These are phyloP conservation scores for Drosophila greeni DNA, from an alignment of 2,888 invertebrate species.

Conservation along the genomic window DNA sequence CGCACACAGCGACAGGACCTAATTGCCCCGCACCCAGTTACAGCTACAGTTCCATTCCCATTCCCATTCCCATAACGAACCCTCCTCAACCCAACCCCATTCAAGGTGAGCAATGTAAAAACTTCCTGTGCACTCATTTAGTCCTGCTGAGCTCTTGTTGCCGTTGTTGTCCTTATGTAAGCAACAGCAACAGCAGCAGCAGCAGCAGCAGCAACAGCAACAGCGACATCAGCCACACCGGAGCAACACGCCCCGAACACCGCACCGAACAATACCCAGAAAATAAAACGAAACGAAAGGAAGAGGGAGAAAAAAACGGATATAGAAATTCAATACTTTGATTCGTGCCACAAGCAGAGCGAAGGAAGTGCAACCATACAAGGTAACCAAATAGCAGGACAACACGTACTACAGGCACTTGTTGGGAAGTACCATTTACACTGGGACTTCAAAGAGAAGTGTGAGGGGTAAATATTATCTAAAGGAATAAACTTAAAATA, in stretches of 20 bases:
- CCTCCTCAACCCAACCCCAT: slow-evolving; percentile 29
- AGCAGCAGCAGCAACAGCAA: slow-evolving; percentile 18
- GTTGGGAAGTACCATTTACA: slow-evolving; percentile 35
- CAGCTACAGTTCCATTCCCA: slow-evolving; percentile 19
- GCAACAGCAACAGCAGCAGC: too few relatives aligned
- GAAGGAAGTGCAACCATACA: slow-evolving; percentile 71
- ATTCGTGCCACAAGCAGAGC: slow-evolving; percentile 75
- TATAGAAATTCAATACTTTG: slow-evolving; percentile 79
- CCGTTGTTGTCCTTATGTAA: slow-evolving; percentile 54
- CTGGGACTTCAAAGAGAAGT: not conserved
- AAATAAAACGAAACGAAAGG: slow-evolving; percentile 27
- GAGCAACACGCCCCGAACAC: slow-evolving; percentile 43
- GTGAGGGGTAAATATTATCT: not conserved
- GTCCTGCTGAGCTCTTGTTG: slow-evolving; percentile 41
- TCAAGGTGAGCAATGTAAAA: slow-evolving; percentile 65
- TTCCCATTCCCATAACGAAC: slow-evolving; percentile 34
- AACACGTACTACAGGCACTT: slow-evolving; percentile 70
- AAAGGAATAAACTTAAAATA: not conserved
- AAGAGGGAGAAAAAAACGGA: slow-evolving; percentile 70
- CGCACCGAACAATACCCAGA: slow-evolving; percentile 44
- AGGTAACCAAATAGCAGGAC: slow-evolving; percentile 71
- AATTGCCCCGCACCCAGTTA: slow-evolving; percentile 44
- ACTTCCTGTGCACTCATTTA: slow-evolving; percentile 70
- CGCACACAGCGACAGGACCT: slow-evolving; percentile 31
- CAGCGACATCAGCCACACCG: slow-evolving; percentile 15